phyloP scores from a whole-genome alignment of 2,797 vertebrate species.

The Coracias cyanogaster region DNA sequence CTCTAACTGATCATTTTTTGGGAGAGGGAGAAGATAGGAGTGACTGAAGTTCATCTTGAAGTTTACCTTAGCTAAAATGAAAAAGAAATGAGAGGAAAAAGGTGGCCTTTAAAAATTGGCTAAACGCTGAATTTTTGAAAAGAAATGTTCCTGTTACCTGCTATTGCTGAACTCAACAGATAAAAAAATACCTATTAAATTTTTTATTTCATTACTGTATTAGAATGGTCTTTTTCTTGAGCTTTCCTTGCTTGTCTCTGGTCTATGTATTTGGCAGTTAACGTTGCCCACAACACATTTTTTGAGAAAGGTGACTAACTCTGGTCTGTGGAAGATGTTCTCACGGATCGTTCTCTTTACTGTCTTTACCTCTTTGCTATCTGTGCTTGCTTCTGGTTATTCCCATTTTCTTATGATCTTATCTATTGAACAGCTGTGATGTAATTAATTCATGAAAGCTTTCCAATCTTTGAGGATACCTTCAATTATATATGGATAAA shows the following conservation, averaged over 20 bases:
- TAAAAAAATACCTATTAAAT: background rate
- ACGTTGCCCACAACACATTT: background rate
- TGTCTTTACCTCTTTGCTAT: background rate
- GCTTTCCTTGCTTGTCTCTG: background rate
- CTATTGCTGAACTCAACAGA: background rate
- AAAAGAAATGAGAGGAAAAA: background rate
- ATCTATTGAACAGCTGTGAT: background rate
- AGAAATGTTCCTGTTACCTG: background rate
- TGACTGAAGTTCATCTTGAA: background rate
- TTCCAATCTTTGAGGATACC: background rate
- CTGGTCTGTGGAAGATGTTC: background rate
- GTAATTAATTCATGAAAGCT: background rate
- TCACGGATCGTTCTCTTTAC: background rate
- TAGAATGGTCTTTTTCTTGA: background rate
- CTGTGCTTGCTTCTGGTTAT: background rate
- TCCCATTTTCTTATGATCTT: background rate
- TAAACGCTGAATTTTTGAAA: background rate
- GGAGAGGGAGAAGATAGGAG: background rate
- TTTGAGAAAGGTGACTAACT: background rate
- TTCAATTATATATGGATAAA: background rate
- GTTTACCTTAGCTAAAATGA: background rate
- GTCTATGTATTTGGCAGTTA: background rate
- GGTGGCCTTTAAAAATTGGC: background rate
- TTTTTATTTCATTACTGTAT: background rate
- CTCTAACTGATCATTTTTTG: background rate